Percentiles rank a stretch among this genome's conserved stretches.
Evolutionary conservation across 2,797 vertebrate species (phyloP).

Genomic region (Emydoidea blandingii): DNA sequence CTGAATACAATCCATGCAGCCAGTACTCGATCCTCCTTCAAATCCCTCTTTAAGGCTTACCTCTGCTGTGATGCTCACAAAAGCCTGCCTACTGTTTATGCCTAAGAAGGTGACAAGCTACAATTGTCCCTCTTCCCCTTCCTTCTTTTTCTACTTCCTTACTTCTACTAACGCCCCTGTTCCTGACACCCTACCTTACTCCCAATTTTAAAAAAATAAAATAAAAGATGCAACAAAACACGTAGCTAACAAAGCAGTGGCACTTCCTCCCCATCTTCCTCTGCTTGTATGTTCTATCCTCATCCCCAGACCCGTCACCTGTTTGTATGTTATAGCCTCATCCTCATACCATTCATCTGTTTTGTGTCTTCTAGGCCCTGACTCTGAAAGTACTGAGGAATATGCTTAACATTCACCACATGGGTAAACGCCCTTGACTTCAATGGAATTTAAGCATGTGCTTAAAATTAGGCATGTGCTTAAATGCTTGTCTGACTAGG

Average conservation of each 20-base stretch:
- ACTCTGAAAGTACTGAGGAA: not conserved
- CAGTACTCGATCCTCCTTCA: no score
- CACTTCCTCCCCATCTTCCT: not conserved
- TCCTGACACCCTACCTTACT: not conserved
- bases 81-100: not conserved
- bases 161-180: not conserved
- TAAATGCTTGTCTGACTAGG: not conserved
- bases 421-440: not conserved
- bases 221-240: not conserved
- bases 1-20: no score
- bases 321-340: not conserved
- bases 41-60: no score
- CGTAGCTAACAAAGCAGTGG: not conserved
- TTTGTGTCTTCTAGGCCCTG: not conserved
- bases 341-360: not conserved
- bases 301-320: not conserved
- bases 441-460: not conserved
- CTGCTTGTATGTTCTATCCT: not conserved
- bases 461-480: not conserved
- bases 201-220: not conserved
- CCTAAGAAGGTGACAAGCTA: not conserved
- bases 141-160: not conserved
- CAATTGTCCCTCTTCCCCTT: not conserved
- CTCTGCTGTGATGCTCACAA: not conserved
- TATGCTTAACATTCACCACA: not conserved